Evolutionary conservation across 2,113 vertebrate genomes (phyloP), one percentile per base, ranked within the genome.

Genomic region (Gulo gulo): DNA sequence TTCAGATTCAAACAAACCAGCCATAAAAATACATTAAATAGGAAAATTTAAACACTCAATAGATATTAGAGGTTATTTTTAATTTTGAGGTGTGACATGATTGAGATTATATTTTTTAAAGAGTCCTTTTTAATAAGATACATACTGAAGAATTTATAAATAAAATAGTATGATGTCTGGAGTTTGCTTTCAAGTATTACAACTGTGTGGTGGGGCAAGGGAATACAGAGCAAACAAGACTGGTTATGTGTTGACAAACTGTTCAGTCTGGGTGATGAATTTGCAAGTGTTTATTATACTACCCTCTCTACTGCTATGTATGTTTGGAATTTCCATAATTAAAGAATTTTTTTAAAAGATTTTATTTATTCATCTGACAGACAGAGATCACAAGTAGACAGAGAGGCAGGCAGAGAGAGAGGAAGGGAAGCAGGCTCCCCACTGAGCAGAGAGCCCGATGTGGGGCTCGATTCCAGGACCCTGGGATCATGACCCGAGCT

Each of bases 131-230:
- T 61, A 26, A 59, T 78, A 88, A 89, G 59, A 88, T 12, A 91
- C 4, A 59, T 39, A 73, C 11, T 65, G 4, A 91, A 85, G 29
- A 93, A 88, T 88, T 82, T 63, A 65, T 26, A 50, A 73, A 52
- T 73, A 86, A 78, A 78, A 65, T 57, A 47, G 69, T 39, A 89
- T 1, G 5, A 79, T 79, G 14, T 24, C 50, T 89, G 45, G 67
- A 96, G 86, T 97, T 73, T 45, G 9, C 57, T 90, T 85, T 83
- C 73, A 96, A 88, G 86, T 50, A 96, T 29, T 50, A 14, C 14
- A 85, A 9, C 1, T 9, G n/a, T 36, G 7, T 18, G 12, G 8
- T 83, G 12, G 26, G 9, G 23, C 0, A 69, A 2, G n/a, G 12
- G 31, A 6, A 67, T 13, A n/a, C 0, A 83, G 24, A 92, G 18